Percentiles rank a stretch among this genome's conserved stretches.
Evolutionary conservation across 1,140 invertebrate genomes (phyloP).

Genomic region (Zophobas atratus): DNA sequence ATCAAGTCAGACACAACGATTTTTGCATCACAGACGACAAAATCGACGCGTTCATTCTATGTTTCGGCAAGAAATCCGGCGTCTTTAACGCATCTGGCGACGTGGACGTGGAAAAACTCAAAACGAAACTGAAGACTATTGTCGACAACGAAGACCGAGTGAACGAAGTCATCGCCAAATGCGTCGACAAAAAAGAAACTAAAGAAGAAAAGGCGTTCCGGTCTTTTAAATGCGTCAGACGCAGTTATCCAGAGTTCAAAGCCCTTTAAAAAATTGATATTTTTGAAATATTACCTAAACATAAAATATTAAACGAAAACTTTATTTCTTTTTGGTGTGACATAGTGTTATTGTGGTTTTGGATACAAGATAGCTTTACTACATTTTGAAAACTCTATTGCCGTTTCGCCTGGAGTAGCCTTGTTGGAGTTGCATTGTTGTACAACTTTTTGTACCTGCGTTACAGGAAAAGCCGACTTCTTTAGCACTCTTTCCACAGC

Average conservation of each 20-base stretch:
- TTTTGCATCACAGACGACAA: slow-evolving; percentile 50
- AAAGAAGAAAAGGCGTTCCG: slow-evolving; percentile 53
- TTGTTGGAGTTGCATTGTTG: no score
- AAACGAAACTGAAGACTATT: slow-evolving; percentile 65
- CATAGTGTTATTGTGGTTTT: no score
- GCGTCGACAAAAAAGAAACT: slow-evolving; percentile 47
- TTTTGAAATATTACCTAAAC: background rate
- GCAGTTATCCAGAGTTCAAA: slow-evolving; percentile 5
- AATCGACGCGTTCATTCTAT: slow-evolving; percentile 68
- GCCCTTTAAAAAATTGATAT: background rate
- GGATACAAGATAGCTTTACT: no score
- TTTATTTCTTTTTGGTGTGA: no score
- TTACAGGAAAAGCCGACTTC: no score
- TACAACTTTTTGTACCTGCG: no score
- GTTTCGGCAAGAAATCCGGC: slow-evolving; percentile 68
- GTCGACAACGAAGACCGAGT: slow-evolving; percentile 62
- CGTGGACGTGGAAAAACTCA: slow-evolving; percentile 65
- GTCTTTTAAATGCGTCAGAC: slow-evolving; percentile 39
- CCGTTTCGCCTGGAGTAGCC: no score
- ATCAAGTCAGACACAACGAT: slow-evolving; percentile 66
- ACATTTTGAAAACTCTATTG: no score
- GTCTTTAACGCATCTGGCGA: slow-evolving; percentile 65
- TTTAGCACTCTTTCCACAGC: no score
- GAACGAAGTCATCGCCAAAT: slow-evolving; percentile 51
- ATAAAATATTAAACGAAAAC: no score